These are phyloP conservation scores for Tuberolachnus salignus DNA, from an alignment of 2,888 invertebrate genomes.

Conservation along the genomic window DNA sequence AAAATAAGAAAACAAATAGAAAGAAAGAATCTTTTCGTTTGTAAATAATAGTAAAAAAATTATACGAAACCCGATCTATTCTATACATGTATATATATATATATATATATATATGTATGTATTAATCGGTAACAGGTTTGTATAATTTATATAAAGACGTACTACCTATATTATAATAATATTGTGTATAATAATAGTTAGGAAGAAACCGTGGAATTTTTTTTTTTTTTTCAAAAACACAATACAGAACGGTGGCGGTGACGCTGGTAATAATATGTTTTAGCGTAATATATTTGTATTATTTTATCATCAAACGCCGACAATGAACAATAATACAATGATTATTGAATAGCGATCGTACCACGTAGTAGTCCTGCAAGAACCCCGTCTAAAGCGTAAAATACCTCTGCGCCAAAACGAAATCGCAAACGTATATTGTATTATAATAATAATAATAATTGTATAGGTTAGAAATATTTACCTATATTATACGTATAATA, in stretches of 20 bases:
- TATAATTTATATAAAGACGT: conserved; percentile 7
- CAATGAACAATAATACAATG: background rate
- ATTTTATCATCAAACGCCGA: background rate
- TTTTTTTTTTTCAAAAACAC: no score
- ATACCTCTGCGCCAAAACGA: background rate
- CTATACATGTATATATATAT: background rate
- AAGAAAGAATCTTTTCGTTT: conserved; percentile 6
- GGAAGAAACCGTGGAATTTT: conserved; percentile 25
- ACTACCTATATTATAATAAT: no score
- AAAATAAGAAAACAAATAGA: background rate
- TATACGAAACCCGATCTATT: conserved; percentile 24
- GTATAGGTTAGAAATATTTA: background rate
- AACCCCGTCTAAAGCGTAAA: no score
- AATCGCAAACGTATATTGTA: background rate
- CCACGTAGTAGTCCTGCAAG: no score
- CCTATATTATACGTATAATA: no score
- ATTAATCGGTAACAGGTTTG: conserved; percentile 21
- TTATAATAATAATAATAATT: background rate
- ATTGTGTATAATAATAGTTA: no score
- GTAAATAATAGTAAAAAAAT: conserved; percentile 25
- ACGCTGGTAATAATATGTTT: background rate
- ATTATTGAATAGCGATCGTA: background rate
- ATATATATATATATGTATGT: background rate
- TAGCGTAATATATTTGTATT: background rate
- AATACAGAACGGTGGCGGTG: conserved; percentile 11